These are phyloP conservation scores for Sphenodon punctatus DNA, from an alignment of 2,797 vertebrate species.

Conservation along the genomic window DNA sequence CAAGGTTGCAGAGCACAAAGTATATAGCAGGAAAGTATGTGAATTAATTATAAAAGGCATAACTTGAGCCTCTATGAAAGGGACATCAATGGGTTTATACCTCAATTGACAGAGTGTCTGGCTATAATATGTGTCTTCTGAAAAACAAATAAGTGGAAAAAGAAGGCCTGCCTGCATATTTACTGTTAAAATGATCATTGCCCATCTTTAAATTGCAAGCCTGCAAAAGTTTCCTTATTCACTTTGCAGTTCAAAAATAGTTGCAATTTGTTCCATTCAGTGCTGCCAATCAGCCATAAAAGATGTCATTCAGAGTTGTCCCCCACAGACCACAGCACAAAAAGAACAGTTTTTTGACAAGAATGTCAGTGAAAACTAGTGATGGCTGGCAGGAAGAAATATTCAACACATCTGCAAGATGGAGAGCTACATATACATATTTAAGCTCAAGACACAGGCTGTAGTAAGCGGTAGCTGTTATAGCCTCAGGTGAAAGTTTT, in stretches of 20 bases:
- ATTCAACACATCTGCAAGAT: too few species aligned
- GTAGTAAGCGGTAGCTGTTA: too few species aligned
- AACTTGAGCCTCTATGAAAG: slow-evolving; percentile 26
- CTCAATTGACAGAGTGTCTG: background rate
- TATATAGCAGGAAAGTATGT: background rate
- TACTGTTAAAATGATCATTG: background rate
- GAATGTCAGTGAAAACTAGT: background rate
- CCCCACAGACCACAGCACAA: background rate
- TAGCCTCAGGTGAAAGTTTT: too few species aligned
- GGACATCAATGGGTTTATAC: background rate
- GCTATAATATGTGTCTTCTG: background rate
- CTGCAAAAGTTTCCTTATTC: background rate
- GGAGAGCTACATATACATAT: too few species aligned
- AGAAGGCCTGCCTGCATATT: background rate
- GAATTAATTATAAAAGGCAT: slow-evolving; percentile 49
- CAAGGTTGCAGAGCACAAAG: slow-evolving; percentile 21
- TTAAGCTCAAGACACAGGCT: too few species aligned
- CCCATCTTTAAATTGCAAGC: background rate
- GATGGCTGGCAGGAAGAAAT: background rate
- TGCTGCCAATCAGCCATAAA: background rate
- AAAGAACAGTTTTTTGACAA: background rate
- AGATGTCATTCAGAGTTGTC: too few species aligned
- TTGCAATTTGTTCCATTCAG: background rate
- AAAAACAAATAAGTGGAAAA: background rate
- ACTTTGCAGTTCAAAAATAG: background rate